Evolutionary conservation across 2,888 invertebrate genomes (phyloP), one percentile per base, ranked within the genome.

Genomic region (Apeira syringaria): DNA sequence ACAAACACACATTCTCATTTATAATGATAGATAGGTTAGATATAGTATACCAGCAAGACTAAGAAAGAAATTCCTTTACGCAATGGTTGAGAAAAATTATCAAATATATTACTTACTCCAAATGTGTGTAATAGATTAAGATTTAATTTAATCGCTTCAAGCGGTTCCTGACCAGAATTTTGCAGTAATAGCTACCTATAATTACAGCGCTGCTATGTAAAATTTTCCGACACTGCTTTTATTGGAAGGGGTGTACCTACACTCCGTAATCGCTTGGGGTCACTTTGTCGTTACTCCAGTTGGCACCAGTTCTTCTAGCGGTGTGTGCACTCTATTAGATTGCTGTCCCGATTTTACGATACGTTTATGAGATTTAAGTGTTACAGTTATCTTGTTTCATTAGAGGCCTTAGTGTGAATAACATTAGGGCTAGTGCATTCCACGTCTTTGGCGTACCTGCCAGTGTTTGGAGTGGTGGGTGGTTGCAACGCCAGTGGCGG

Each of bases 401-500:
- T 2, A 20, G 7, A 17, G 17, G 1, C 6, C 17, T 2, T 5
- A 11, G 3, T 9, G 8, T 1, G 10, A 1, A 3, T 7, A 12
- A 30, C 15, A 29, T 22, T 38, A 38, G 44, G 36, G 44, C 33
- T 32, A 26, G 13, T n/a, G 28, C 33, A 26, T 11, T 34, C 18
- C 5, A 10, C 33, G 30, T 36, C 29, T 18, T 36, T 29, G 24
- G 27, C 20, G 12, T 26, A 13, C 46, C 34, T 17, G 29, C 22
- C 24, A 31, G 39, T 30, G 36, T 13, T 50, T 47, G 51, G 61
- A 55, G 68, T 56, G 64, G 68, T 59, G 56, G 62, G 49, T 41
- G 61, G 54, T 35, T 24, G 45, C 49, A 45, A 51, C 49, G 65
- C 66, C 86, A 87, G 88, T 87, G 79, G 73, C 68, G 73, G 80